phyloP scores from a whole-genome alignment of 1,140 invertebrate genomes.

The Chironomus striatipennis region DNA sequence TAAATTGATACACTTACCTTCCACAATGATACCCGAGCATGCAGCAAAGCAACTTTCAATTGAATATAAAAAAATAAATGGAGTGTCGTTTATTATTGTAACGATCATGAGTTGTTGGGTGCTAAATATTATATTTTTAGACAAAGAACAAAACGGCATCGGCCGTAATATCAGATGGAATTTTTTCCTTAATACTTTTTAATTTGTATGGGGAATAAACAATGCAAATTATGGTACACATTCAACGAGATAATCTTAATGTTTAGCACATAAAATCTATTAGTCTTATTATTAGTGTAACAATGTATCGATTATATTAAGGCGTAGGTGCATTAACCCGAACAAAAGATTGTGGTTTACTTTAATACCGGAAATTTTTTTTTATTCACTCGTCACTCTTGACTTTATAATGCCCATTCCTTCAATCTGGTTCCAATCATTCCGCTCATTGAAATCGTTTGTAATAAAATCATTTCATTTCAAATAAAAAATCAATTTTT shows the following conservation, averaged over 20 bases:
- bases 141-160: too few species aligned
- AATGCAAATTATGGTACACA: conserved; percentile 7
- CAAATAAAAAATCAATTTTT: too few species aligned
- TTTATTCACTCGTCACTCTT: too few species aligned
- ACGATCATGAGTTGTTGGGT: background rate
- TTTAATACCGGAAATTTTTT: background rate
- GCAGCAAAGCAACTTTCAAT: background rate
- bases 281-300: too few species aligned
- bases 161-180: background rate
- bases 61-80: background rate
- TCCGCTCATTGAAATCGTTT: conserved; percentile 9
- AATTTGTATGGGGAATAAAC: background rate
- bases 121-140: background rate
- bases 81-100: background rate
- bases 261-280: background rate
- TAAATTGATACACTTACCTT: background rate
- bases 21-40: background rate
- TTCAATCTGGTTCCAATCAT: background rate
- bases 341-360: background rate
- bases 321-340: background rate
- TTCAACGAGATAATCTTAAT: background rate
- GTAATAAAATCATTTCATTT: background rate
- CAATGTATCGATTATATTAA: background rate
- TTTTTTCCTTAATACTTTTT: too few species aligned
- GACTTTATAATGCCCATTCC: background rate